Conservation (phyloP, 2,888 invertebrate species). For the Gonocerus acuteangulatus region DNA sequence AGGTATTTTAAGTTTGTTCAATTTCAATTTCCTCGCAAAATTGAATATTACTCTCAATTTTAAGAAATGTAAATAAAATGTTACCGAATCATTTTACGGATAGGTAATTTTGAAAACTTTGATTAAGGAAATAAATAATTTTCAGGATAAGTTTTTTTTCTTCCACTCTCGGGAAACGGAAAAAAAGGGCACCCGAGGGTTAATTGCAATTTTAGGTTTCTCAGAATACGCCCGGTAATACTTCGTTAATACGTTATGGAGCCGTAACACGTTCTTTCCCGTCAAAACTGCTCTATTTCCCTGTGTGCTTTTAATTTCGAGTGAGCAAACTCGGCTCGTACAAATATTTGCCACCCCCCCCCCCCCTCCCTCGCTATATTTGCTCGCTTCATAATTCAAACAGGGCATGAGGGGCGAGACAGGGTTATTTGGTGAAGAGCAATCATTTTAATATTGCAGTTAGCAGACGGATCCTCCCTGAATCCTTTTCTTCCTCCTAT, state of each 20-base stretch:
- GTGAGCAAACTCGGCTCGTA: conserved; percentile 49
- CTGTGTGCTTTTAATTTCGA: conserved; percentile 59
- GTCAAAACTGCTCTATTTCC: conserved; percentile 51
- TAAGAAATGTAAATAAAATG: no score
- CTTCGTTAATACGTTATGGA: conserved; percentile 30
- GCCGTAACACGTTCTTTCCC: conserved; percentile 34
- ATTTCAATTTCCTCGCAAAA: no score
- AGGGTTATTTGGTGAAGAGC: conserved; percentile 57
- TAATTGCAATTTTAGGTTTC: conserved; percentile 2
- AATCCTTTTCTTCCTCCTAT: background rate
- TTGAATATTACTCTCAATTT: no score
- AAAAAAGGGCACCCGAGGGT: background rate
- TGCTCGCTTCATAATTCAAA: conserved; percentile 57
- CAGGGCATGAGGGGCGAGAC: conserved; percentile 40
- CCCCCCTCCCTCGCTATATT: conserved; percentile 51
- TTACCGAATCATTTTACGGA: no score
- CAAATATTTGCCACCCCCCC: conserved; percentile 53
- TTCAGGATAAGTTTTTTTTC: no score
- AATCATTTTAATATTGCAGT: conserved; percentile 55
- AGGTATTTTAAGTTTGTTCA: no score
- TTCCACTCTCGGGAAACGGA: background rate
- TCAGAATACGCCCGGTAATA: conserved; percentile 19
- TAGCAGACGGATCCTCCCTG: conserved; percentile 13
- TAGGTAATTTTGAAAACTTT: no score
- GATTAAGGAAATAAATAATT: no score